Conservation (phyloP, 2,888 invertebrate genomes). For the Hirtodrosophila duncani region DNA sequence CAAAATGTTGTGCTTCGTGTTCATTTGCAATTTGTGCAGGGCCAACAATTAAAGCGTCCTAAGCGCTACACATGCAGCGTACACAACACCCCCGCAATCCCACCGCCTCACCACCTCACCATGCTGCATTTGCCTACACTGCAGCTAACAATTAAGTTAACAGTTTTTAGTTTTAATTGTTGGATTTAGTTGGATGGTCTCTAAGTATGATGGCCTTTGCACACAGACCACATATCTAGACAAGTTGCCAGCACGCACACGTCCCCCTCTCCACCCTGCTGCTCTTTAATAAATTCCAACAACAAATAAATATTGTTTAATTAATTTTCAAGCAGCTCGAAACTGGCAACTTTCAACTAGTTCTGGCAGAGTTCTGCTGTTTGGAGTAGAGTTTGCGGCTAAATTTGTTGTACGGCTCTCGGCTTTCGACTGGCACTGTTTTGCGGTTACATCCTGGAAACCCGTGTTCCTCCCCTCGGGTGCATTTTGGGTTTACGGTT, state of each 20-base stretch:
- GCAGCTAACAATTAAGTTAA: slow-evolving; percentile 68
- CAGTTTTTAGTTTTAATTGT: slow-evolving; percentile 53
- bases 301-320: slow-evolving; percentile 62
- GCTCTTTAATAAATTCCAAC: slow-evolving; percentile 49
- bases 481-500: slow-evolving; percentile 16
- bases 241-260: slow-evolving; percentile 11
- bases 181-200: slow-evolving; percentile 15
- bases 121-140: not conserved
- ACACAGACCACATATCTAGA: slow-evolving; percentile 15
- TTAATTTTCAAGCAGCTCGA: slow-evolving; percentile 49
- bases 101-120: not conserved
- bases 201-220: slow-evolving; percentile 5
- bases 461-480: not conserved
- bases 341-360: slow-evolving; percentile 16
- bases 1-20: slow-evolving; percentile 64
- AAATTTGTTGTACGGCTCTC: slow-evolving; percentile 37
- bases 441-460: slow-evolving; percentile 16
- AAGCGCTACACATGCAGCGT: slow-evolving; percentile 42
- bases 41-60: slow-evolving; percentile 58
- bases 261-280: not conserved
- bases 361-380: slow-evolving; percentile 27
- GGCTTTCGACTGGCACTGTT: slow-evolving; percentile 28
- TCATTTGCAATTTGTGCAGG: slow-evolving; percentile 68
- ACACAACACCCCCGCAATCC: not conserved
- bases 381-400: slow-evolving; percentile 31